These are phyloP conservation scores for Aelia acuminata DNA, from an alignment of 2,888 invertebrate species.

Conservation along the genomic window DNA sequence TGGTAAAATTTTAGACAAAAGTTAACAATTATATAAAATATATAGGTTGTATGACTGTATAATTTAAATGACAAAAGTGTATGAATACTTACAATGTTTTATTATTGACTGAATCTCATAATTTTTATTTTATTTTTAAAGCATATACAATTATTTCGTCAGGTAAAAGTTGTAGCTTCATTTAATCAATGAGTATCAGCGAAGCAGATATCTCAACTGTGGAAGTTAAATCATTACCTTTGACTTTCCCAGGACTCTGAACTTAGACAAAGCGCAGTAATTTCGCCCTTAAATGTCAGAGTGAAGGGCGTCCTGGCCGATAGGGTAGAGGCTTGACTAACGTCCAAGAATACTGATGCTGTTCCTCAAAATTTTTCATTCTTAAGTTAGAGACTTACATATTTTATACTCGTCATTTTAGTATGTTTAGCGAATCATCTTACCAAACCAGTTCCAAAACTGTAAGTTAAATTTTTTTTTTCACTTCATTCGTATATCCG, in stretches of 20 bases:
- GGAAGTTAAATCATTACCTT: conserved; percentile 19
- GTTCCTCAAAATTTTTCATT: neutral
- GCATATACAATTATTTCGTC: neutral
- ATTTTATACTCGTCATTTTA: too few relatives aligned
- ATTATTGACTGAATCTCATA: too few relatives aligned
- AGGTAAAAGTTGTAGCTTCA: neutral
- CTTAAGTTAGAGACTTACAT: too few relatives aligned
- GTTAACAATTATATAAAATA: too few relatives aligned
- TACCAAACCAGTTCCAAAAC: too few relatives aligned
- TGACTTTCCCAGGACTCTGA: conserved; percentile 16
- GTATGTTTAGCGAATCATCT: too few relatives aligned
- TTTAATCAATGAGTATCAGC: neutral
- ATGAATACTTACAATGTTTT: too few relatives aligned
- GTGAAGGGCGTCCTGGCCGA: conserved; percentile 22
- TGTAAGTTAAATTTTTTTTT: too few relatives aligned
- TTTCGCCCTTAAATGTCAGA: conserved; percentile 33
- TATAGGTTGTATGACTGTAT: too few relatives aligned
- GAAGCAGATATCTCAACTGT: neutral
- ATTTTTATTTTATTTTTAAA: neutral
- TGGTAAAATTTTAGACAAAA: too few relatives aligned
- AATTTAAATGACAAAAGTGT: too few relatives aligned
- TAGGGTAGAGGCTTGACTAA: neutral
- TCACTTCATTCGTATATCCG: too few relatives aligned
- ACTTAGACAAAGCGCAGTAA: conserved; percentile 46
- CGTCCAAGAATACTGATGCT: neutral